A percentile compares a stretch with the other conserved stretches of the same genome.
Conservation (phyloP, 2,797 vertebrate genomes). For the Lutjanus argentimaculatus region DNA sequence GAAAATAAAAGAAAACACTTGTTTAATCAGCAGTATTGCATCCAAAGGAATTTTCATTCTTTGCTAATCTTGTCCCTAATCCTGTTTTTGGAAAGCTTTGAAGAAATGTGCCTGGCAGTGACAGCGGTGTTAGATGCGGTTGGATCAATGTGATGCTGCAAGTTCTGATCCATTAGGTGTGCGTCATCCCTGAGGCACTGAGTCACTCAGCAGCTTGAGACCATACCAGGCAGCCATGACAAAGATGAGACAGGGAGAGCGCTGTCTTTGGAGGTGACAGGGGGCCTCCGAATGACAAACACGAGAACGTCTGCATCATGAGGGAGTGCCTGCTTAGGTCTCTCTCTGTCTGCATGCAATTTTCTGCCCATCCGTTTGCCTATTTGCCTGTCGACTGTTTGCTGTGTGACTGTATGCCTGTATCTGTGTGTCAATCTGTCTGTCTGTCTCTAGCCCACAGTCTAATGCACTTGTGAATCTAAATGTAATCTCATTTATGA, state of each 20-base stretch:
- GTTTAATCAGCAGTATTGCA: constrained; percentile 24
- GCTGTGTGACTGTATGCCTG: constrained; percentile 28
- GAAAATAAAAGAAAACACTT: constrained; percentile 15
- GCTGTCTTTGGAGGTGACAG: constrained; percentile 57
- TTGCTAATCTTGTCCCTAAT: constrained; percentile 42
- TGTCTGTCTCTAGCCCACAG: constrained; percentile 40
- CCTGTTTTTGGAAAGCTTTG: constrained; percentile 43
- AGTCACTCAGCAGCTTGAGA: constrained; percentile 63
- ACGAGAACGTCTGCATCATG: constrained; percentile 51
- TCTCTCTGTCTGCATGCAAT: constrained; percentile 41
- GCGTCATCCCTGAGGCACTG: constrained; percentile 70
- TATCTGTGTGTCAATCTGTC: constrained; percentile 18
- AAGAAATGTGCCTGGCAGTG: constrained; percentile 46
- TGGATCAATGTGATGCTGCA: constrained; percentile 63
- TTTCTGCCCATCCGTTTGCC: constrained; percentile 49
- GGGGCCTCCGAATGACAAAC: constrained; percentile 62
- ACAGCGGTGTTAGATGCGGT: constrained; percentile 39
- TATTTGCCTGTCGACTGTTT: constrained; percentile 35
- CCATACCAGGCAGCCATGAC: constrained; percentile 49
- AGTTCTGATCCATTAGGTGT: constrained; percentile 71
- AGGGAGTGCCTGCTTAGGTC: constrained; percentile 45
- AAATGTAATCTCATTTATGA: constrained; percentile 56
- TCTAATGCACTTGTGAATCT: constrained; percentile 42
- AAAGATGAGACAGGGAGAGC: constrained; percentile 40
- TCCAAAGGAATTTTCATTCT: constrained; percentile 12